phyloP scores from a whole-genome alignment of 2,888 invertebrate species.

The Phlogophora meticulosa region DNA sequence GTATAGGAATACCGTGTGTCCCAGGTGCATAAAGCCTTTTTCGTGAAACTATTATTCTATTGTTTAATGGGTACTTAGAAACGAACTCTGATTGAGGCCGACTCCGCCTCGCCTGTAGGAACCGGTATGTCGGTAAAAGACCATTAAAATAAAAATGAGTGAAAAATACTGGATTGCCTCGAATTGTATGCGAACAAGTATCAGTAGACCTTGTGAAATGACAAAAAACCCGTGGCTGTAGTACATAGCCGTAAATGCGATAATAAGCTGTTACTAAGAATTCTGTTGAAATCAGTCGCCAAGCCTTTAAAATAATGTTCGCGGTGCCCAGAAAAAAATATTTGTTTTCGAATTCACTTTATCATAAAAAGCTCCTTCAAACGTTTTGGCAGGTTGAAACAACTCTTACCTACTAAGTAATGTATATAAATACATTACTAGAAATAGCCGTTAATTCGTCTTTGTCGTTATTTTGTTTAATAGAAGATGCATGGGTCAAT shows the following conservation, averaged over 20 bases:
- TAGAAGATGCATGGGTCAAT: too few species aligned
- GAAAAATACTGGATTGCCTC: conserved; percentile 57
- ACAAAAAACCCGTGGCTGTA: conserved; percentile 10
- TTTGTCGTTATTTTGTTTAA: too few species aligned
- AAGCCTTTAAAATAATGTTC: neutral
- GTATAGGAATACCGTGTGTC: too few species aligned
- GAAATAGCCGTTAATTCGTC: too few species aligned
- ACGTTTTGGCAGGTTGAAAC: neutral
- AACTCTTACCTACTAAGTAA: too few species aligned
- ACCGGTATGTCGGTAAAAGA: conserved; percentile 47
- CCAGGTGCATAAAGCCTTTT: too few species aligned
- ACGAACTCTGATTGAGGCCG: conserved; percentile 20
- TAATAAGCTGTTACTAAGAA: conserved; percentile 35
- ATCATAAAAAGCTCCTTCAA: neutral
- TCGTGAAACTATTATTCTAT: neutral
- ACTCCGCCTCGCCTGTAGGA: conserved; percentile 34
- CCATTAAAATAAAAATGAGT: conserved; percentile 26
- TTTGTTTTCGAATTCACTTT: neutral
- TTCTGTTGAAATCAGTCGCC: conserved; percentile 13
- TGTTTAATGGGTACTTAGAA: conserved; percentile 10
- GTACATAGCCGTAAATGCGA: neutral
- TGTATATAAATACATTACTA: too few species aligned
- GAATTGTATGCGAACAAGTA: conserved; percentile 38
- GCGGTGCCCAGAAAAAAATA: neutral
- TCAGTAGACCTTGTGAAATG: conserved; percentile 14